phyloP scores from a whole-genome alignment of 2,113 vertebrate genomes.

The Pelodiscus sinensis region DNA sequence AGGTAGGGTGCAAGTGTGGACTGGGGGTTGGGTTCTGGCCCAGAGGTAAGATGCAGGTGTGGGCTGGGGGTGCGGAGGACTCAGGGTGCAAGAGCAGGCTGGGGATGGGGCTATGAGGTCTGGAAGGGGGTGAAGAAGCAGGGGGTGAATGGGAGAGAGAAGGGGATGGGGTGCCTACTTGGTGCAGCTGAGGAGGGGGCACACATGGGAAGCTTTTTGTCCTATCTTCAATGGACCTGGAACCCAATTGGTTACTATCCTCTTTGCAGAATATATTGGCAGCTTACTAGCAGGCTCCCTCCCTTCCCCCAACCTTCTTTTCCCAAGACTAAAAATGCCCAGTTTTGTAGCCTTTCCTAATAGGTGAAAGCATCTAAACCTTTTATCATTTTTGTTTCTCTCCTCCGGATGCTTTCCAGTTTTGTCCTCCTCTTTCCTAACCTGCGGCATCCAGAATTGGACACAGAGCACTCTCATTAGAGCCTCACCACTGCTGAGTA shows the following conservation, averaged over 20 bases:
- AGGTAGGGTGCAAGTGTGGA: too few species aligned
- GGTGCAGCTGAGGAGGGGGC: too few species aligned
- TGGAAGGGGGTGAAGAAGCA: too few species aligned
- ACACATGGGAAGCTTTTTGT: neutral
- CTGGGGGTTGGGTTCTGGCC: too few species aligned
- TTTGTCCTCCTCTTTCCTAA: neutral
- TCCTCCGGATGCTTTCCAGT: neutral
- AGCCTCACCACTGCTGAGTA: neutral
- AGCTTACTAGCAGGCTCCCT: neutral
- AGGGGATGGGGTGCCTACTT: too few species aligned
- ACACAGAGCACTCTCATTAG: neutral
- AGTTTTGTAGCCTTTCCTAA: neutral
- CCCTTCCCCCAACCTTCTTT: neutral
- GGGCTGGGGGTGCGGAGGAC: too few species aligned
- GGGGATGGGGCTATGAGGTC: too few species aligned
- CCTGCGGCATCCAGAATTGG: neutral
- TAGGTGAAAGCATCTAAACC: neutral
- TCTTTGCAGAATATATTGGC: neutral
- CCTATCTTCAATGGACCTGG: neutral
- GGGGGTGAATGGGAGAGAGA: too few species aligned
- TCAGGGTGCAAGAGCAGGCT: too few species aligned
- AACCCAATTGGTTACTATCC: neutral
- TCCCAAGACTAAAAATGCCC: neutral
- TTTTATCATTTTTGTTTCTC: neutral
- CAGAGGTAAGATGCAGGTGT: too few species aligned